Base-by-base conservation (phyloP, 2,888 invertebrate species). In the Sinopyrophorus schimmeli region DNA sequence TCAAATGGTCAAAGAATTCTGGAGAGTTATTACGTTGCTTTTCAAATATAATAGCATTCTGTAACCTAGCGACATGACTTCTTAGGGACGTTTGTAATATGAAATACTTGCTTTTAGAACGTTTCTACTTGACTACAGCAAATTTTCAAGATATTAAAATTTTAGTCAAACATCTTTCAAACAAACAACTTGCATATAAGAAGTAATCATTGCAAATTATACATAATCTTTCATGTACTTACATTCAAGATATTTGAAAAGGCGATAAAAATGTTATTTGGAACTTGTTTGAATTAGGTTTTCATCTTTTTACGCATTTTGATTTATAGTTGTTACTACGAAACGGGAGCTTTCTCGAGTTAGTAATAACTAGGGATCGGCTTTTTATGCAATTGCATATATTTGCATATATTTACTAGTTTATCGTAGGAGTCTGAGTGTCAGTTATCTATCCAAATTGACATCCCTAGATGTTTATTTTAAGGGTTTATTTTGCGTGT, bases 1-100 rank as follows among this genome's bases (percentile, higher is more conserved):
- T 47, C 12, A 35, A 41, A 42, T 46, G 47, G 55, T 55, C 55
- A 55, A 50, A 55, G 50, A 40, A 53, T 53, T 44, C 53, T 53
- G 50, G 50, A 55, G 53, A 31, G 41, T 44, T 34, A 24, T 43
- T 31, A 43, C 27, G 47, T 50, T 44, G 30, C 43, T 50, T 42
- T 47, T 21, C 21, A 53, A 32, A 39, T 27, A 49, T 42, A 43
- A 53, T 37, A 28, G 35, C 24, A 32, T 28, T 26, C 20, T 35
- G 55, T 55, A 42, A 27, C 55, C 40, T 42, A 50, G 55, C 55
- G 44, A 55, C 53, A 31, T 42, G 21, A 35, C 43, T 39, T 37
- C 47, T 47, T 24, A 53, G 47, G 55, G 50, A 53, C 37, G 12
- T 35, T 26, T 47, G 9, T 40, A 35, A 57, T 49, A 56, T 48